These are phyloP conservation scores for Trachelus troglodyta DNA, from an alignment of 2,888 invertebrate species.

Conservation along the genomic window DNA sequence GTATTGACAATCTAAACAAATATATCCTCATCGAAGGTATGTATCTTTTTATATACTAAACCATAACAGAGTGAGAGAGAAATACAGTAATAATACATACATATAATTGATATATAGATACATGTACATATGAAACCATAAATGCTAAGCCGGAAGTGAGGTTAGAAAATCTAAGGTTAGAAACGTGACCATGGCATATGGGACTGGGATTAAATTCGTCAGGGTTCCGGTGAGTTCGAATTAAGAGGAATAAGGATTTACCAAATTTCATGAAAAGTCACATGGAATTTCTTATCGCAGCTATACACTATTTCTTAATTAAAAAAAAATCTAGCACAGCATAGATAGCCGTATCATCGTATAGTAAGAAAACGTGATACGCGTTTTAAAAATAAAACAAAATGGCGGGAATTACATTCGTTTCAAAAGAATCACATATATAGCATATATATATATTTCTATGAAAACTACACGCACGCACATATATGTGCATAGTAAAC, in stretches of 20 bases:
- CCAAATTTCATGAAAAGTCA: no score
- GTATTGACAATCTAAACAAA: background rate
- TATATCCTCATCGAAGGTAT: background rate
- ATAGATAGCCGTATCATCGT: no score
- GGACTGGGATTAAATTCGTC: background rate
- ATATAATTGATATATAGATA: background rate
- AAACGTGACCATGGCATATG: background rate
- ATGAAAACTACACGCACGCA: no score
- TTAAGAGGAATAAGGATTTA: background rate
- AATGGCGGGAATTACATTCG: no score
- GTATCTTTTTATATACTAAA: background rate
- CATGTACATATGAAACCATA: background rate
- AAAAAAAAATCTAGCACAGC: no score
- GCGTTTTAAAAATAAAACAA: no score
- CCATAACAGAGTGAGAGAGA: background rate
- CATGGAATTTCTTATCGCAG: no score
- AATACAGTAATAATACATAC: background rate
- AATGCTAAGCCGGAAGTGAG: background rate
- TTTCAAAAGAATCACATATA: no score
- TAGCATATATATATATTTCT: no score
- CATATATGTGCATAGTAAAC: background rate
- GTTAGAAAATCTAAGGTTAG: background rate
- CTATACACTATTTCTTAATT: no score
- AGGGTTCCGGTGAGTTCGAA: background rate
- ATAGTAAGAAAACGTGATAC: no score